Base-by-base conservation (phyloP, 2,113 vertebrate species). In the Tetrao urogallus region DNA sequence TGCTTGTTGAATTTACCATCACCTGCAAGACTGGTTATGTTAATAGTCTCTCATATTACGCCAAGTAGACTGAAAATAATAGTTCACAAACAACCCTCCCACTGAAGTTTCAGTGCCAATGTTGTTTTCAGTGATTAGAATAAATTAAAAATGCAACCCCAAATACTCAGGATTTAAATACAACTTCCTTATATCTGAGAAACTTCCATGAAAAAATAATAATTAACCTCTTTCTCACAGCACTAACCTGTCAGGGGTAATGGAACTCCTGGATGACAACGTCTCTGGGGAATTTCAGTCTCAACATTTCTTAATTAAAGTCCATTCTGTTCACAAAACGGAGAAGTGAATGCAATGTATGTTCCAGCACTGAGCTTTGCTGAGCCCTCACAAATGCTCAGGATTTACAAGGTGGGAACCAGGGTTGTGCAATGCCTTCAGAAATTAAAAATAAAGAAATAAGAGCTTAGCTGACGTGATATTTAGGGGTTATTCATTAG, bases 1-100 rank as follows among this genome's bases (percentile, higher is more conserved):
- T 74, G 50, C 56, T 50, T 52, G 67, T 64, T 83, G 45, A 82
- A 88, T 93, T 85, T 86, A 77, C 92, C 79, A 89, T 89, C 84
- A 88, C 93, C 85, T 92, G 89, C 64, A 91, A 78, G 93, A 93
- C 94, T 67, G 87, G 95, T 95, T 97, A 96, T 96, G 94, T 66
- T 94, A 96, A 91, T 92, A 91, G 88, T 73, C 58, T 36, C 71
- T 80, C 34, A 71, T 36, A 67, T 89, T 74, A 81, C 13, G 38
- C 69, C 75, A 95, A 65, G 78, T 3, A 89, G 56, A 77, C 47
- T 81, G 92, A 86, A 88, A 94, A 89, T 78, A 95, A 86, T 56
- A 80, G 69, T 28, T 88, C 52, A 72, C 75, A 74, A 92, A 54
- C 60, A 91, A 77, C 32, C 56, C 86, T 83, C 79, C 69, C 89